Base-by-base conservation (phyloP, 1,140 invertebrate species). In the Lepeophtheirus salmonis region DNA sequence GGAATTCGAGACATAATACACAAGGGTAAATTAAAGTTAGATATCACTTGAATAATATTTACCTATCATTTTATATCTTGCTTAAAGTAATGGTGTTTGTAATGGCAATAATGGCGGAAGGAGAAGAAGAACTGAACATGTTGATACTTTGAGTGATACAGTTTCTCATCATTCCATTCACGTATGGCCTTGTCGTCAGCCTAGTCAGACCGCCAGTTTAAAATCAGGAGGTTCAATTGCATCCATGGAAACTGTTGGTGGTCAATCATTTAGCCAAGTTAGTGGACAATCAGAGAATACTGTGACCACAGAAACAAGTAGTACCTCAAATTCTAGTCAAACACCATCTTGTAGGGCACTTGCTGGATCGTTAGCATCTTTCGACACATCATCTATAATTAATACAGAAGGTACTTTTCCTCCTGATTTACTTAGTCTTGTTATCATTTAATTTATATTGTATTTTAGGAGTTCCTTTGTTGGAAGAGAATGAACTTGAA, bases 401-500 rank as follows among this genome's bases (percentile, higher is more conserved):
- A 75, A 74, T 63, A 75, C 70, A 56, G 74, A 75, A 68, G 74
- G 74, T 75, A 69, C 52, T n/a, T n/a, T n/a, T n/a, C n/a, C n/a
- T n/a, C n/a, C 49, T 52, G 13, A 54, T 18, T 60, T 48, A 48
- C 3, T n/a, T 54, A 26, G 13, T 54, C n/a, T 18, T 49, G 18
- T 16, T 3, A 4, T 55, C 6, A 4, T 0, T 55, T 48, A 13
- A 13, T 13, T 48, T n/a, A n/a, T 13, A 48, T 48, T n/a, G 13
- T 13, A 48, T 21, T 2, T 23, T 20, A 60, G 57, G 59, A 1
- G 50, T 61, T 23, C 59, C 59, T 21, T 25, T 61, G 22, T 50
- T 61, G 13, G 59, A 61, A 23, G 59, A 61, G 25, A 16, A 61
- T 41, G 59, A 61, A 26, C 25, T 61, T 12, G 59, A 61, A 41